These are phyloP conservation scores for Hafferia zeledoni DNA, from an alignment of 2,797 vertebrate genomes.

Conservation along the genomic window DNA sequence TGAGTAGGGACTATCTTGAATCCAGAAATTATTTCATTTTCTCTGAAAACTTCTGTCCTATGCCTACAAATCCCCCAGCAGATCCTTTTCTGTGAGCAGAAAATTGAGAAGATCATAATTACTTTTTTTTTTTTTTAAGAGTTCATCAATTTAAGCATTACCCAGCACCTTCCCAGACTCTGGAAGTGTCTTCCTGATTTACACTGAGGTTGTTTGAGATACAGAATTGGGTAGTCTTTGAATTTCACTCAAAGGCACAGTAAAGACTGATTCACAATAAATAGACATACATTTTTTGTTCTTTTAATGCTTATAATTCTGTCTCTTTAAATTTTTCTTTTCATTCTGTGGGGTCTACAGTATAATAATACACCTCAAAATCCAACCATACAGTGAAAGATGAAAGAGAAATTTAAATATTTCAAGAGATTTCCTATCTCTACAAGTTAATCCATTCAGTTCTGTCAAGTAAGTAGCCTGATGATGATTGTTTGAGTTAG, in stretches of 20 bases:
- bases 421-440: constrained; percentile 34
- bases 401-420: constrained; percentile 9
- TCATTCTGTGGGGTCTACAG: background rate
- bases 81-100: background rate
- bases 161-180: too few species aligned
- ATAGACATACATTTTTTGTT: constrained; percentile 29
- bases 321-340: background rate
- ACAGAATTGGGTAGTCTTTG: constrained; percentile 26
- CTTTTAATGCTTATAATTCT: background rate
- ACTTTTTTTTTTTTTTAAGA: background rate
- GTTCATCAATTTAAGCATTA: too few species aligned
- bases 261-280: constrained; percentile 26
- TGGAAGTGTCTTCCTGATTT: too few species aligned
- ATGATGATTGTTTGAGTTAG: background rate
- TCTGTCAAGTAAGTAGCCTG: background rate
- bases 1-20: background rate
- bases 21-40: background rate
- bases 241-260: constrained; percentile 29
- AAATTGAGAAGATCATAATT: background rate
- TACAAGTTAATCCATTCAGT: background rate
- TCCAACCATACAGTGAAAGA: constrained; percentile 23
- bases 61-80: background rate
- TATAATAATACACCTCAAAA: constrained; percentile 39
- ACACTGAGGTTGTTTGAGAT: too few species aligned
- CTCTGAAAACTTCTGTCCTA: background rate